These are phyloP conservation scores for Anguilla japonica DNA, from an alignment of 2,113 vertebrate genomes.

Conservation along the genomic window DNA sequence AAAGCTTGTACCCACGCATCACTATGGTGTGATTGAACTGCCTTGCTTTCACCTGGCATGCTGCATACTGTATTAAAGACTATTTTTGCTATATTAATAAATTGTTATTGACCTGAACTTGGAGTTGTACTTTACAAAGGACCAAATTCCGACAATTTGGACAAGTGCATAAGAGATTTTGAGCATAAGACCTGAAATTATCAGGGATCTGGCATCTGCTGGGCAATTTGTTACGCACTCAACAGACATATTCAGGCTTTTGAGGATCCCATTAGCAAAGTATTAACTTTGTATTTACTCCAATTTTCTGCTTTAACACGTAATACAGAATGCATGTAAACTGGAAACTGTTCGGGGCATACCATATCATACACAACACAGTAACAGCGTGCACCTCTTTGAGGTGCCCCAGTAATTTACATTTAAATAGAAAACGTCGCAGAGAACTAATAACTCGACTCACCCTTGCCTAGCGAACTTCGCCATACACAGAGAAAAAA, in stretches of 20 bases:
- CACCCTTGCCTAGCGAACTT: slow-evolving; percentile 64
- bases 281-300: background rate
- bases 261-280: background rate
- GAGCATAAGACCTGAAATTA: background rate
- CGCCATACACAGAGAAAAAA: slow-evolving; percentile 68
- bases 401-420: no score
- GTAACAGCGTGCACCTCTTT: background rate
- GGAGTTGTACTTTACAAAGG: no score
- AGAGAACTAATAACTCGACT: slow-evolving; percentile 39
- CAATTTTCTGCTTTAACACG: background rate
- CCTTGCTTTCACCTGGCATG: no score
- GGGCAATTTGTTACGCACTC: background rate
- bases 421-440: background rate
- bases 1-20: no score
- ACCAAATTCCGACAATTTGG: no score
- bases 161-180: no score
- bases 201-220: background rate
- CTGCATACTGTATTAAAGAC: no score
- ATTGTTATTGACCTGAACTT: no score
- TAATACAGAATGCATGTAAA: background rate
- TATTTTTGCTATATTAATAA: no score
- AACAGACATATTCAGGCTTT: background rate
- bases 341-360: background rate
- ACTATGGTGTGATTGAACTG: no score
- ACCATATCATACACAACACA: background rate